These are phyloP conservation scores for Bimastos eiseni DNA, from an alignment of 2,888 invertebrate species.

Conservation along the genomic window DNA sequence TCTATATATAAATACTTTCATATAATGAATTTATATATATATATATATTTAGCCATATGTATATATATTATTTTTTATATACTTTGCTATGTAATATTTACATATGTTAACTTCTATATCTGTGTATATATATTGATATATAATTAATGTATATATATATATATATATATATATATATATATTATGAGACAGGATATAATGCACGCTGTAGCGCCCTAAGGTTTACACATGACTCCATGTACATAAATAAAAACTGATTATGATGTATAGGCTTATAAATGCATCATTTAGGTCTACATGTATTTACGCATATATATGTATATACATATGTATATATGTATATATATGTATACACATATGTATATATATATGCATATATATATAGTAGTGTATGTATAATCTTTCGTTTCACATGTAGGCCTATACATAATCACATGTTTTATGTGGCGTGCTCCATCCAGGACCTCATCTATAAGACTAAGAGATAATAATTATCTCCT, in stretches of 20 bases:
- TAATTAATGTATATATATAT: not conserved
- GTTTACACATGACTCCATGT: not conserved
- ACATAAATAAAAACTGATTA: not conserved
- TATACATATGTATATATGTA: not conserved
- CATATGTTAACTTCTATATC: too few species aligned
- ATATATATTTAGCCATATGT: not conserved
- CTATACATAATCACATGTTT: too few species aligned
- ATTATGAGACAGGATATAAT: not conserved
- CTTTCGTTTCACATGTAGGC: too few species aligned
- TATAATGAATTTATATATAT: not conserved
- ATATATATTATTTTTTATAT: too few species aligned
- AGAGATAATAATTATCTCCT: too few species aligned
- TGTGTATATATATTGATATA: too few species aligned
- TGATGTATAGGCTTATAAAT: not conserved
- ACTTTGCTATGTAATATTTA: too few species aligned
- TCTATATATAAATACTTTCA: not conserved
- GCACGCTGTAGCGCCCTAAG: not conserved
- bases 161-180: not conserved
- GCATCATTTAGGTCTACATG: too few species aligned
- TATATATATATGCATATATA: not conserved
- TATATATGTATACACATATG: not conserved
- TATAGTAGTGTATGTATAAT: not conserved
- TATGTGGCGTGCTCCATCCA: too few species aligned
- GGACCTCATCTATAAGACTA: too few species aligned
- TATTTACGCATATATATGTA: not conserved